These are phyloP conservation scores for Larimichthys polyactis DNA, from an alignment of 2,113 vertebrate genomes.

Conservation along the genomic window DNA sequence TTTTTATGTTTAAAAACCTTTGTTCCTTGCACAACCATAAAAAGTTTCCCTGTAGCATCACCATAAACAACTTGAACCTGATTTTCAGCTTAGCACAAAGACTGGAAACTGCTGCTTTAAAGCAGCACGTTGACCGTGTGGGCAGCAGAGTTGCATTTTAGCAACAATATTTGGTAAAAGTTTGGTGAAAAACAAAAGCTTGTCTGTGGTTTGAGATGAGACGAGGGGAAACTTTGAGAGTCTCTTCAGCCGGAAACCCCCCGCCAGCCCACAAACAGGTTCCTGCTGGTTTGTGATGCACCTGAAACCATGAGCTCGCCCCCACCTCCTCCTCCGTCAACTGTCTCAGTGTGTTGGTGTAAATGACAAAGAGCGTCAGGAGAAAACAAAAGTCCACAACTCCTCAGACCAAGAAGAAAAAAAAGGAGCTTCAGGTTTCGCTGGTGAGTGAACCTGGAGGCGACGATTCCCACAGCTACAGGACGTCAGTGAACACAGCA, in stretches of 20 bases:
- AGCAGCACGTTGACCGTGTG: background rate
- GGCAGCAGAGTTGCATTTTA: no score
- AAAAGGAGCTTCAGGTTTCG: slow-evolving; percentile 16
- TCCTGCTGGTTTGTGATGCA: slow-evolving; percentile 10
- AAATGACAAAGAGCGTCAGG: slow-evolving; percentile 12
- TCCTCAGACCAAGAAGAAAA: background rate
- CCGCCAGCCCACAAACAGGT: slow-evolving; percentile 20
- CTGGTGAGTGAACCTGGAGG: slow-evolving; percentile 23
- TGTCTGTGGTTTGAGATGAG: background rate
- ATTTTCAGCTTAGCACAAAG: no score
- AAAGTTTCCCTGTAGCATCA: no score
- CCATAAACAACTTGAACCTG: background rate
- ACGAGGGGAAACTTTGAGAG: background rate
- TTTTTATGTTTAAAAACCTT: no score
- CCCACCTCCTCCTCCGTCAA: background rate
- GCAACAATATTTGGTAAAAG: background rate
- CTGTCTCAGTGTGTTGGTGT: accelerated
- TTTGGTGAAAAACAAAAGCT: background rate
- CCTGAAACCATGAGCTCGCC: slow-evolving; percentile 10
- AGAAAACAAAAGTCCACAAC: slow-evolving; percentile 12
- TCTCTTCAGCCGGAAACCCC: slow-evolving; percentile 20
- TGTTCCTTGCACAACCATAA: no score
- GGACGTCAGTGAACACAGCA: slow-evolving; percentile 18
- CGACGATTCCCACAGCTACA: slow-evolving; percentile 12
- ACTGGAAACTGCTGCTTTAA: background rate